Base-by-base conservation (phyloP, 2,888 invertebrate genomes). In the Papilio demoleus region DNA sequence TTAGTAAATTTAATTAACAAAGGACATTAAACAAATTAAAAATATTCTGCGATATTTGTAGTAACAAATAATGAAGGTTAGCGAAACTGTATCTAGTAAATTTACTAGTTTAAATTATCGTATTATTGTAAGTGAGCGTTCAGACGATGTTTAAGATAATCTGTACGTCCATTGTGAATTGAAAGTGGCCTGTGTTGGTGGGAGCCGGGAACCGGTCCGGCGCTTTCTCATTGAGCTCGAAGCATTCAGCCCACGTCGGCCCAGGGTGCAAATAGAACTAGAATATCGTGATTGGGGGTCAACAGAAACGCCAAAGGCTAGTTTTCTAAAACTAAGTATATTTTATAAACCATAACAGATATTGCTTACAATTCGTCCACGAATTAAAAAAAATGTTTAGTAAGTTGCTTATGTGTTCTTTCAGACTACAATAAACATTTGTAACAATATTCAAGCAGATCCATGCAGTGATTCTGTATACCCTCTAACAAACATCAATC, bases 111-210 rank as follows among this genome's bases (percentile, higher is more conserved):
- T 73, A 66, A 72, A 63, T 61, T 72, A 70, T 66, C 63, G 67
- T 47, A 69, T 63, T 56, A 69, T 66, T 70, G 71, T 64, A 70
- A 70, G 68, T 71, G 71, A 74, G 71, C 72, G 74, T 71, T 79
- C 86, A 83, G 85, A 81, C 86, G 85, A 81, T 73, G 80, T 77
- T 74, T 83, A 74, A 70, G 82, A 87, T 78, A 88, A 86, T 81
- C 82, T 79, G 78, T 80, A 80, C 76, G 81, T 84, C 88, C 86
- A 91, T 92, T 91, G 90, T 91, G 84, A 88, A 87, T 88, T 88
- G 91, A 92, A 92, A 92, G 92, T 91, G 88, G 90, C 88, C 88
- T 50, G 84, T 84, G 80, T 78, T 75, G 81, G 84, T 84, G 82
- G 86, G 85, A 86, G 87, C 81, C 75, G 76, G 80, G 80, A 83